Conservation (phyloP, 2,888 invertebrate genomes). For the Argyresthia albistria region DNA sequence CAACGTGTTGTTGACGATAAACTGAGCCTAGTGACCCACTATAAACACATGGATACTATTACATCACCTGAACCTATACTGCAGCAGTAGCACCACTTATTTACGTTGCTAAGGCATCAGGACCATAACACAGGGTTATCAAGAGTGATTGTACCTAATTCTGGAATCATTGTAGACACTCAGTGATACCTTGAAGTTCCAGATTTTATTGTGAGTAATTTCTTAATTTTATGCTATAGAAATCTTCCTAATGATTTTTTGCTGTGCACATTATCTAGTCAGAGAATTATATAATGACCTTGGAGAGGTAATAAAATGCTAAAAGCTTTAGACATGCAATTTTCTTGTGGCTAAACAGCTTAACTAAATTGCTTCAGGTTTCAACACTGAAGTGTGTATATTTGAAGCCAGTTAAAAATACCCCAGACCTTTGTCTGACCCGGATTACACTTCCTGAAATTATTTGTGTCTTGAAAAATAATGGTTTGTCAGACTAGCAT, state of each 20-base stretch:
- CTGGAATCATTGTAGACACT: constrained; percentile 14
- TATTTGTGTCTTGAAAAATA: neutral
- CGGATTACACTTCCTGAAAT: constrained; percentile 41
- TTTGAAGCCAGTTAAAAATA: constrained; percentile 28
- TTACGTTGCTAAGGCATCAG: constrained; percentile 39
- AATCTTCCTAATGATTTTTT: constrained; percentile 5
- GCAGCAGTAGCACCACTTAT: constrained; percentile 1
- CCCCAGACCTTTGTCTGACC: constrained; percentile 48
- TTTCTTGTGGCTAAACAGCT: too few relatives aligned
- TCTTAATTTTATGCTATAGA: neutral
- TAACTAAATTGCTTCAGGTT: too few relatives aligned
- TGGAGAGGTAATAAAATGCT: neutral
- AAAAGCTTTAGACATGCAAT: too few relatives aligned
- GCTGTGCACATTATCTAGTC: neutral
- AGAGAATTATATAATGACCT: constrained; percentile 4
- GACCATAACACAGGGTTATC: constrained; percentile 29
- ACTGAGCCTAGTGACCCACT: constrained; percentile 46
- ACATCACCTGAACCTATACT: constrained; percentile 37
- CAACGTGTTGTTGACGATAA: constrained; percentile 66
- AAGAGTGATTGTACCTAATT: neutral
- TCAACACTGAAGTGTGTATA: constrained; percentile 6
- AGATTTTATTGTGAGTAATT: constrained; percentile 22
- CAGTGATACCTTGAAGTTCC: constrained; percentile 11
- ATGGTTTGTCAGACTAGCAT: too few relatives aligned
- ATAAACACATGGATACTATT: constrained; percentile 25